Evolutionary conservation across 2,113 vertebrate genomes (phyloP), one percentile per base, ranked within the genome.

Genomic region (Psilopsiagon aymara): DNA sequence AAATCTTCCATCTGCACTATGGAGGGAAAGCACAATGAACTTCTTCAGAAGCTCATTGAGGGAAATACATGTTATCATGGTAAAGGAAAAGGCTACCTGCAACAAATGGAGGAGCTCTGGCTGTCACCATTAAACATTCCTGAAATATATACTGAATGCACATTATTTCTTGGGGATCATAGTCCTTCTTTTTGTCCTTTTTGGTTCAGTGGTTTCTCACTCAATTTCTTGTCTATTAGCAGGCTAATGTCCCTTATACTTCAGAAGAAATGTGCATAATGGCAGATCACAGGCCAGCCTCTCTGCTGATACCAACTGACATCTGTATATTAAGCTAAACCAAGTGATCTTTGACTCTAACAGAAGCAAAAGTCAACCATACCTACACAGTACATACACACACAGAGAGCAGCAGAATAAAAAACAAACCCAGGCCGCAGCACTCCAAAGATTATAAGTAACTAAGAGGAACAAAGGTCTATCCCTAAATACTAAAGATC

Each of bases 391-490:
- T 43, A 24, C 27, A 25, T 70, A 88, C 37, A 47, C 33, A 78
- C 35, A 88, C 11, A 86, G 1, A 86, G 57, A 59, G 5, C 21
- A 63, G 52, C 5, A n/a, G 53, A 69, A 31, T 33, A 57, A 25
- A 15, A 3, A 7, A 23, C 82, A 53, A 88, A 77, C 15, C 20
- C 24, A 67, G 59, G 23, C 62, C 62, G 67, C 52, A 69, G 47
- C 49, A 39, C 66, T 69, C 43, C 37, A 35, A 78, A 82, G 90
- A 67, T 93, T 78, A 83, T 83, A 88, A 94, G 76, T 86, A 90
- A 94, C 88, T 80, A 80, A 83, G 55, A 60, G 81, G 94, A 88
- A 41, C 93, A 96, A 96, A 97, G 95, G 92, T 94, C 88, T 74
- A 59, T 14, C 41, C 87, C 33, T 80, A 80, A 74, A 82, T 70